These are phyloP conservation scores for Drosophila trapezifrons DNA, from an alignment of 1,140 invertebrate genomes.

Conservation along the genomic window DNA sequence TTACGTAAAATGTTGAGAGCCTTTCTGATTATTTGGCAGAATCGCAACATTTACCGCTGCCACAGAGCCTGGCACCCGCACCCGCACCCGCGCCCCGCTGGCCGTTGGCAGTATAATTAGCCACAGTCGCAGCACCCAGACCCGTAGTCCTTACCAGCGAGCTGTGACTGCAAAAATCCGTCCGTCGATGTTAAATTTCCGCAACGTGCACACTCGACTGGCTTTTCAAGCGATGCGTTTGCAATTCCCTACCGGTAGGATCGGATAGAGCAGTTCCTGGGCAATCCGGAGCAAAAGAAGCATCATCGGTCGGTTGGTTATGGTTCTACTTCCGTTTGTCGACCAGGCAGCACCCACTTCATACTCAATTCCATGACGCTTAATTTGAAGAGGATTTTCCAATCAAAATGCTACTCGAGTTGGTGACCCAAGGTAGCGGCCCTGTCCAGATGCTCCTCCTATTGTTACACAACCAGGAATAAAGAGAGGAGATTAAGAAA, in stretches of 20 bases:
- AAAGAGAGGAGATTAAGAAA: not conserved
- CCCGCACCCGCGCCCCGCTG: not conserved
- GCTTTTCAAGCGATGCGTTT: slow-evolving; percentile 44
- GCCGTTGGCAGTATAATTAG: slow-evolving; percentile 65
- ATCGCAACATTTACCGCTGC: slow-evolving; percentile 71
- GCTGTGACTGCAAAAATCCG: slow-evolving; percentile 45
- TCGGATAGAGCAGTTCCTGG: slow-evolving; percentile 22
- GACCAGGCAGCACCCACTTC: not conserved
- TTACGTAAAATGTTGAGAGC: slow-evolving; percentile 70
- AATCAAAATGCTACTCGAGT: not conserved
- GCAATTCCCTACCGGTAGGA: slow-evolving; percentile 24
- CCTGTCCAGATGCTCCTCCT: too few species aligned
- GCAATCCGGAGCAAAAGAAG: slow-evolving; percentile 6
- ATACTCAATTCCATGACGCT: not conserved
- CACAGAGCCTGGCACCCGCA: slow-evolving; percentile 5
- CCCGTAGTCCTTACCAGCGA: not conserved
- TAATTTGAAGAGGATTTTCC: slow-evolving; percentile 4
- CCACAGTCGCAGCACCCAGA: slow-evolving; percentile 16
- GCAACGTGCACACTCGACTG: slow-evolving; percentile 43
- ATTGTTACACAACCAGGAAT: too few species aligned
- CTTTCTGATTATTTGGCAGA: slow-evolving; percentile 81
- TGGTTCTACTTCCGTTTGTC: not conserved
- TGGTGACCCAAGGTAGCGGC: too few species aligned
- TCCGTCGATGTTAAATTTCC: slow-evolving; percentile 50
- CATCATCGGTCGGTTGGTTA: not conserved